These are phyloP conservation scores for Ophioderma brevispina DNA, from an alignment of 35 echinoderm and acorn worm species.

Conservation along the genomic window DNA sequence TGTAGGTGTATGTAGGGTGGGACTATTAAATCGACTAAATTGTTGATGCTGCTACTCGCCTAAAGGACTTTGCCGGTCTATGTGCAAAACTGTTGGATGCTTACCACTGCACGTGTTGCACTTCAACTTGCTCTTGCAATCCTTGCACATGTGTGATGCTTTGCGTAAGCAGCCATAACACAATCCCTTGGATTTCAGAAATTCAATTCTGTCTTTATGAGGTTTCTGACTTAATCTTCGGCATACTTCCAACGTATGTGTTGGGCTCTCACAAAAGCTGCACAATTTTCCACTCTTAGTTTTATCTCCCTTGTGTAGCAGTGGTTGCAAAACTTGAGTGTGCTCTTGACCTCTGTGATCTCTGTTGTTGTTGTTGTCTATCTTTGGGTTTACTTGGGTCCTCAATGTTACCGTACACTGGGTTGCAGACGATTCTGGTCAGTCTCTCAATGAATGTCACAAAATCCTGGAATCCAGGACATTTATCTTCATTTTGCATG, in stretches of 20 bases:
- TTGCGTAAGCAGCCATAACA: neutral
- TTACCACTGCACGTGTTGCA: neutral
- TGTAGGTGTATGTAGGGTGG: too few species aligned
- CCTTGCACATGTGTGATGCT: neutral
- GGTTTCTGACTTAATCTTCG: neutral
- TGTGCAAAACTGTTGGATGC: too few species aligned
- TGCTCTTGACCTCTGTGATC: neutral
- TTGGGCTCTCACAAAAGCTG: neutral
- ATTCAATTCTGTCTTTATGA: neutral
- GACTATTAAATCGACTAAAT: too few species aligned
- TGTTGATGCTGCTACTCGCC: too few species aligned
- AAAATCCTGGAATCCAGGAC: neutral
- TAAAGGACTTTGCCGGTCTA: too few species aligned
- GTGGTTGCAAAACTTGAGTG: neutral
- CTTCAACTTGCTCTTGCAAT: conserved; percentile 2
- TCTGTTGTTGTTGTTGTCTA: neutral
- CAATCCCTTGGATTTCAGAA: neutral
- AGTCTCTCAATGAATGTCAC: neutral
- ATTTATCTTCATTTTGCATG: neutral
- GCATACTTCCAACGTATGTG: neutral
- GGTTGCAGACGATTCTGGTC: conserved; percentile 1
- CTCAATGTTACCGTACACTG: neutral
- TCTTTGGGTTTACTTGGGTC: neutral
- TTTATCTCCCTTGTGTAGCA: neutral
- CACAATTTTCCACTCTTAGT: neutral